These are phyloP conservation scores for Limnephilus rhombicus DNA, from an alignment of 2,888 invertebrate species.

Conservation along the genomic window DNA sequence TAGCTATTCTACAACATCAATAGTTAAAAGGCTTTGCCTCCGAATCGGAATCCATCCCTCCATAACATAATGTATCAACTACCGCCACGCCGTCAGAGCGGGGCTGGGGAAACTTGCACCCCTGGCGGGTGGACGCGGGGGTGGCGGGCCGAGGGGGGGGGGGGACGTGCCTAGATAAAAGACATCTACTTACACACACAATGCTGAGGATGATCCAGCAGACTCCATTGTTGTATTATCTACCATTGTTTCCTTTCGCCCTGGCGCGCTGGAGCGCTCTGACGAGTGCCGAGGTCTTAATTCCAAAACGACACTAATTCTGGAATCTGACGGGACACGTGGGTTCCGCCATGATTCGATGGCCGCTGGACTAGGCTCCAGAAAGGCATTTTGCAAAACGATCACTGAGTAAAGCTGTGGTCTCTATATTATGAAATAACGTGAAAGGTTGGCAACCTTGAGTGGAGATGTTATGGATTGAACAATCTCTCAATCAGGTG, in stretches of 20 bases:
- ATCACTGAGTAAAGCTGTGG: not conserved
- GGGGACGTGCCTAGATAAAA: slow-evolving; percentile 66
- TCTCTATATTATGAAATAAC: not conserved
- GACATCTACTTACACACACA: slow-evolving; percentile 66
- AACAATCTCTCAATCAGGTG: not conserved
- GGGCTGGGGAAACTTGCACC: slow-evolving; percentile 51
- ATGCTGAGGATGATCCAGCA: slow-evolving; percentile 66
- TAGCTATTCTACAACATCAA: not conserved
- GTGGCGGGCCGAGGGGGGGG: slow-evolving; percentile 36
- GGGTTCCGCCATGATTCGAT: not conserved
- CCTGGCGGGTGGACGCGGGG: slow-evolving; percentile 45
- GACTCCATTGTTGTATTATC: slow-evolving; percentile 67
- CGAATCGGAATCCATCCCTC: slow-evolving; percentile 23
- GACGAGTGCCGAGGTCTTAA: slow-evolving; percentile 42
- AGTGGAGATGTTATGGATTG: not conserved
- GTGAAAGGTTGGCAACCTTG: not conserved
- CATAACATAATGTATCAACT: slow-evolving; percentile 34
- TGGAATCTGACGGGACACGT: slow-evolving; percentile 34
- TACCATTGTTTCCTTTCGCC: slow-evolving; percentile 66
- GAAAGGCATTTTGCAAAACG: not conserved
- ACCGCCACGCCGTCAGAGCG: not conserved
- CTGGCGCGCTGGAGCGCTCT: slow-evolving; percentile 51
- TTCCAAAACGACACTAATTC: slow-evolving; percentile 43
- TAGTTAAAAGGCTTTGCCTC: not conserved
- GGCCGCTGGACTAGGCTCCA: not conserved